Percentiles rank a stretch among this genome's conserved stretches.
Conservation (phyloP, 2,797 vertebrate species). For the Pantherophis vulpinus region DNA sequence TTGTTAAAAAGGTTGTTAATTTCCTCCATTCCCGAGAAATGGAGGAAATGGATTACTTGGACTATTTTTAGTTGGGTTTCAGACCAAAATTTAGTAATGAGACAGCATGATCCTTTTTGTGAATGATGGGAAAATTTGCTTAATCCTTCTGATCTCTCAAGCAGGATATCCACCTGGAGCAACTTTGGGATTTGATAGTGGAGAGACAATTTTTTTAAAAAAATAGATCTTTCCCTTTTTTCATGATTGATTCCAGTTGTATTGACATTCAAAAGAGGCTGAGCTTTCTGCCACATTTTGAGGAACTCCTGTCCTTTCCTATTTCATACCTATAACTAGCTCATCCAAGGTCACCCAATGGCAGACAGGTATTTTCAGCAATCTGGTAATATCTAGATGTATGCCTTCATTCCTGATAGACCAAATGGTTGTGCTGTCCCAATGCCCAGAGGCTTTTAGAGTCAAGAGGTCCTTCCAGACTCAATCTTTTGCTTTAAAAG, state of each 20-base stretch:
- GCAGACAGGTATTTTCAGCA: background rate
- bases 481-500: background rate
- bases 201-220: background rate
- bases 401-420: background rate
- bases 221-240: background rate
- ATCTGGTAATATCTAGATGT: background rate
- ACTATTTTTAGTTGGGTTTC: background rate
- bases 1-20: background rate
- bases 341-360: background rate
- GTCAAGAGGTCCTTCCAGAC: background rate
- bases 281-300: background rate
- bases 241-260: background rate
- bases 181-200: background rate
- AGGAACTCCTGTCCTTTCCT: background rate
- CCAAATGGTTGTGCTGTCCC: background rate
- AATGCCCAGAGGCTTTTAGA: background rate
- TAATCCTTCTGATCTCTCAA: background rate
- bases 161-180: background rate
- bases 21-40: background rate
- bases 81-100: background rate
- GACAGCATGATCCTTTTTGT: background rate
- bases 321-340: background rate
- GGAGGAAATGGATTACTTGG: background rate
- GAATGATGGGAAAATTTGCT: background rate
- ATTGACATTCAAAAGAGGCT: background rate